These are phyloP conservation scores for Nansenia antarctica DNA, from an alignment of 2,113 vertebrate genomes.

Conservation along the genomic window DNA sequence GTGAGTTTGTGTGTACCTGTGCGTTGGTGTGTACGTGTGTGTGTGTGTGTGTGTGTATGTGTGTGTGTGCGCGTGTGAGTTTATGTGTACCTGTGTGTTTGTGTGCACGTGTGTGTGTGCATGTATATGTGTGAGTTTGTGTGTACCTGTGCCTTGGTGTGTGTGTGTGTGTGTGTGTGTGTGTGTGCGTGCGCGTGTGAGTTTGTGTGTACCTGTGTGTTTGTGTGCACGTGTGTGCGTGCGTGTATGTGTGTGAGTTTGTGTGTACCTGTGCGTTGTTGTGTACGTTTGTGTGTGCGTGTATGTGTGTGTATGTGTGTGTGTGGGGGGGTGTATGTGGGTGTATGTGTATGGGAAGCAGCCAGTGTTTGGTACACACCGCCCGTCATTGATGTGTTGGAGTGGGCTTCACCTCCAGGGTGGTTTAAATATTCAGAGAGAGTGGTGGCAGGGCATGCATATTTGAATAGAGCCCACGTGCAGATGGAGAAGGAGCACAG, in stretches of 20 bases:
- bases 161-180: too few relatives aligned
- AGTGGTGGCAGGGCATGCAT: slow-evolving; percentile 66
- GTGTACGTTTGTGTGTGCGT: neutral
- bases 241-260: slow-evolving; percentile 9
- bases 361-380: slow-evolving; percentile 57
- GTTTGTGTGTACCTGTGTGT: too few relatives aligned
- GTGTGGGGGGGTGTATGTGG: neutral
- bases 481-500: slow-evolving; percentile 37
- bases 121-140: too few relatives aligned
- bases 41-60: too few relatives aligned
- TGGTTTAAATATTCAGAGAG: slow-evolving; percentile 76
- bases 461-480: slow-evolving; percentile 63
- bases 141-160: too few relatives aligned
- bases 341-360: slow-evolving; percentile 46
- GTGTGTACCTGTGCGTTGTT: neutral
- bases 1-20: too few relatives aligned
- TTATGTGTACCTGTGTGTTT: too few relatives aligned
- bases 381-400: slow-evolving; percentile 51
- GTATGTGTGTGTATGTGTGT: neutral
- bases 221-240: neutral
- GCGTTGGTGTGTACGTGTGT: too few relatives aligned
- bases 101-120: too few relatives aligned
- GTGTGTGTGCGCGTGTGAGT: too few relatives aligned
- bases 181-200: too few relatives aligned
- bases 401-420: slow-evolving; percentile 68